Conservation (phyloP, 2,797 vertebrate genomes). For the Hoplostethus atlanticus region DNA sequence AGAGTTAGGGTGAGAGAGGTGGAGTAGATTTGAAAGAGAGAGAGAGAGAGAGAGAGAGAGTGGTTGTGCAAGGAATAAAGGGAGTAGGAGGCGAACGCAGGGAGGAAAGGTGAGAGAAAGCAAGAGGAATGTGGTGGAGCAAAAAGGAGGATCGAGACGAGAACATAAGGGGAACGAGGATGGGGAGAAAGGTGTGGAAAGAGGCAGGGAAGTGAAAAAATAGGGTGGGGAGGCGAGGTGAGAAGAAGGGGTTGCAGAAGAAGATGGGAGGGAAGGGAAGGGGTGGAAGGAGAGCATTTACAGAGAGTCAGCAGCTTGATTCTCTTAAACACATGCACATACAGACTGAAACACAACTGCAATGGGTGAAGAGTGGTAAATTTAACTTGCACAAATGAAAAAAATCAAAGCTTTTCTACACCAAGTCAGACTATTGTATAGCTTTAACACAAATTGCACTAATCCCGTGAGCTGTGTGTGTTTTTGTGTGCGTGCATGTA, state of each 20-base stretch:
- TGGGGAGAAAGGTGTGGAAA: constrained; percentile 20
- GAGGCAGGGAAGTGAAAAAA: background rate
- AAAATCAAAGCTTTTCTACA: background rate
- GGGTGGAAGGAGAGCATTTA: background rate
- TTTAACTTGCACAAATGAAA: background rate
- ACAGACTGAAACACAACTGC: constrained; percentile 5
- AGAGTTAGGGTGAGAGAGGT: no score
- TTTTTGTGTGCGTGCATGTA: constrained; percentile 24
- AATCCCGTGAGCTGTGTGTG: constrained; percentile 25
- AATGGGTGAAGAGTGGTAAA: background rate
- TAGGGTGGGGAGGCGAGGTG: background rate
- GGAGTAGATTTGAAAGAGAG: no score
- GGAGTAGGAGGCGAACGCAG: no score
- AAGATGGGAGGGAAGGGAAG: background rate
- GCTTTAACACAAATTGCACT: constrained; percentile 21
- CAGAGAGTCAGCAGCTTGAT: background rate
- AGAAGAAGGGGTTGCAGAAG: background rate
- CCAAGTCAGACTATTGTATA: background rate
- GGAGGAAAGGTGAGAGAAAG: no score
- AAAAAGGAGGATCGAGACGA: no score
- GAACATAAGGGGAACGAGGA: no score
- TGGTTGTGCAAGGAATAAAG: background rate
- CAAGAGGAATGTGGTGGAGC: no score
- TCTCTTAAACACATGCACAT: constrained; percentile 17
- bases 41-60: background rate